A percentile compares a stretch with the other conserved stretches of the same genome.
These are phyloP conservation scores for Drosophila mulleri DNA, from an alignment of 2,888 invertebrate species.

Conservation along the genomic window DNA sequence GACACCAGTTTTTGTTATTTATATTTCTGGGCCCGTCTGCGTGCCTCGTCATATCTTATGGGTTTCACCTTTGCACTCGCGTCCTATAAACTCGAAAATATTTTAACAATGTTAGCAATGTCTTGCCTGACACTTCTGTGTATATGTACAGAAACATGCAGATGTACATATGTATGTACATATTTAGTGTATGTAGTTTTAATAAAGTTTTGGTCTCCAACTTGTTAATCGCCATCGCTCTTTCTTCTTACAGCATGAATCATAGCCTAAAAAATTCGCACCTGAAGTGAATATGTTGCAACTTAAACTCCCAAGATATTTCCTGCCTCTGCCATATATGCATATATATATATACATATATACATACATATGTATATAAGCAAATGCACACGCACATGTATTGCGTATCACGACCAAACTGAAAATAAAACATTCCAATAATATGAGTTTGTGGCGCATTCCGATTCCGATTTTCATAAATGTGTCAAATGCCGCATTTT, in stretches of 20 bases:
- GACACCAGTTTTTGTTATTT: conserved; percentile 26
- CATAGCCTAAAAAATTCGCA: conserved; percentile 40
- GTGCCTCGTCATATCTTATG: conserved; percentile 47
- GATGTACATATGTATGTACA: not conserved
- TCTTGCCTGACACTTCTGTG: conserved; percentile 7
- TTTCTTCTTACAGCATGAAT: conserved; percentile 39
- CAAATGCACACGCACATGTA: conserved; percentile 19
- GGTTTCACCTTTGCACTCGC: conserved; percentile 68
- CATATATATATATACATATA: not conserved
- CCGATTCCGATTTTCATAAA: conserved; percentile 76
- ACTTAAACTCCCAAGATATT: conserved; percentile 35
- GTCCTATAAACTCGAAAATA: conserved; percentile 44
- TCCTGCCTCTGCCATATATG: conserved; percentile 13
- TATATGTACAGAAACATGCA: not conserved
- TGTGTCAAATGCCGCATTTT: conserved; percentile 80
- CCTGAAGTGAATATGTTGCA: conserved; percentile 41
- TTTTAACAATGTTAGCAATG: conserved; percentile 48
- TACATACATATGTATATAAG: not conserved
- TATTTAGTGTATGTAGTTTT: not conserved
- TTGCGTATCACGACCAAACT: conserved; percentile 41
- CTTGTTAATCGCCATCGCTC: conserved; percentile 20
- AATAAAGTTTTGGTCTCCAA: conserved; percentile 26
- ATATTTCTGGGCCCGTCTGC: conserved; percentile 3
- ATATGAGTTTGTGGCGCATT: conserved; percentile 77
- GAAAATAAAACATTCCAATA: conserved; percentile 74